Evolutionary conservation across 2,113 vertebrate species (phyloP), one percentile per base, ranked within the genome.

Genomic region (Ia io): DNA sequence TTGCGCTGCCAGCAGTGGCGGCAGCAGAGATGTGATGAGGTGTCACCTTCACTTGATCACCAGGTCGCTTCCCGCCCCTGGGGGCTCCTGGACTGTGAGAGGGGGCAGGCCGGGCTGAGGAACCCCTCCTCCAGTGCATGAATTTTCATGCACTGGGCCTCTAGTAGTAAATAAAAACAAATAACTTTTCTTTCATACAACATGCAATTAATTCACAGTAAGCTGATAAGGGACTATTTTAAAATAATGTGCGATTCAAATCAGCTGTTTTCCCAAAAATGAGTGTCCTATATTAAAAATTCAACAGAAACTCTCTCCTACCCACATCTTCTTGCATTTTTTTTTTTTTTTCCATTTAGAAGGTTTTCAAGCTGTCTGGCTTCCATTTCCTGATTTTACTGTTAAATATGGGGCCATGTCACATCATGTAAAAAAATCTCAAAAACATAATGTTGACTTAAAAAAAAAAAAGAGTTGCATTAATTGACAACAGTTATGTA

Each of bases 341-440:
- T 18, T 18, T 18, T 51, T 49, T 49, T 92, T 53, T 73, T 51
- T 8, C 23, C 16, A 20, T 93, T 94, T 88, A 79, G 40, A 70
- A 42, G 49, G 6, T 85, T 94, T 95, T 89, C 65, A 76, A 93
- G 8, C 59, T 94, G 59, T n/a, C 59, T 65, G 12, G 92, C 96
- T 97, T 97, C 90, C 82, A 94, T 80, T 84, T 95, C 61, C 88
- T 95, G 67, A 84, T 74, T 76, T 94, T 74, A 93, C 67, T 88
- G 49, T 65, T 79, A 18, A 14, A 61, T 61, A 53, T 12, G 1
- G 40, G 35, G 20, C 69, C 87, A 84, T 12, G 14, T 78, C 59
- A 80, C 49, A 76, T 87, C 87, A 76, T 18, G 12, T 59, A 91
- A 91, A 42, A 91, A 49, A 61, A 93, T 95, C 73, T 92, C 59